Evolutionary conservation across 1,140 invertebrate species (phyloP).

Genomic region (Meteorus sp.): DNA sequence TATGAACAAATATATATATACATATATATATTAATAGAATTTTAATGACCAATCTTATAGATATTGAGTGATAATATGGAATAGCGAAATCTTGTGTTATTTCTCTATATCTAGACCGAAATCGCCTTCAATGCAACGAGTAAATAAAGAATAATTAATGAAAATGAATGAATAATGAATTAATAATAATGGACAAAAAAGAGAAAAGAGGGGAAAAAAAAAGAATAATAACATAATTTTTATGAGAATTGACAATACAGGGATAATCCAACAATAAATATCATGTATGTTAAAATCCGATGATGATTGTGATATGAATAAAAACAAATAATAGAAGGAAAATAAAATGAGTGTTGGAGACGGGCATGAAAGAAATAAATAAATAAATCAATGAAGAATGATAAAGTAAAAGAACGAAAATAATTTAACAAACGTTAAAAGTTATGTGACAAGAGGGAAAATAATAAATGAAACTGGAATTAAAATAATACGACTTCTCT

Average conservation of each 20-base stretch:
- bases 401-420: neutral
- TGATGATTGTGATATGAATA: slow-evolving; percentile 56
- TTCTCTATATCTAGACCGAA: slow-evolving; percentile 55
- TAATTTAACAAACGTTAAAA: slow-evolving; percentile 15
- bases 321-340: slow-evolving; percentile 25
- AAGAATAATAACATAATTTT: slow-evolving; percentile 36
- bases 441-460: slow-evolving; percentile 7
- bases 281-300: slow-evolving; percentile 53
- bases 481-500: neutral
- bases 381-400: slow-evolving; percentile 14
- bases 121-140: slow-evolving; percentile 56
- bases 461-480: slow-evolving; percentile 10
- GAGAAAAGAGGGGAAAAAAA: slow-evolving; percentile 32
- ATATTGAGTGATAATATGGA: slow-evolving; percentile 23
- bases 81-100: slow-evolving; percentile 41
- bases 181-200: slow-evolving; percentile 25
- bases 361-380: slow-evolving; percentile 8
- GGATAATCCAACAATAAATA: slow-evolving; percentile 60
- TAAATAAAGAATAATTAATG: slow-evolving; percentile 23
- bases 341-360: no score
- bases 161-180: slow-evolving; percentile 14
- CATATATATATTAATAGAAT: slow-evolving; percentile 7
- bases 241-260: slow-evolving; percentile 58
- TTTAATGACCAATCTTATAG: slow-evolving; percentile 26
- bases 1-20: slow-evolving; percentile 19